These are phyloP conservation scores for Araneus ventricosus DNA, from an alignment of 1,140 invertebrate genomes.

Conservation along the genomic window DNA sequence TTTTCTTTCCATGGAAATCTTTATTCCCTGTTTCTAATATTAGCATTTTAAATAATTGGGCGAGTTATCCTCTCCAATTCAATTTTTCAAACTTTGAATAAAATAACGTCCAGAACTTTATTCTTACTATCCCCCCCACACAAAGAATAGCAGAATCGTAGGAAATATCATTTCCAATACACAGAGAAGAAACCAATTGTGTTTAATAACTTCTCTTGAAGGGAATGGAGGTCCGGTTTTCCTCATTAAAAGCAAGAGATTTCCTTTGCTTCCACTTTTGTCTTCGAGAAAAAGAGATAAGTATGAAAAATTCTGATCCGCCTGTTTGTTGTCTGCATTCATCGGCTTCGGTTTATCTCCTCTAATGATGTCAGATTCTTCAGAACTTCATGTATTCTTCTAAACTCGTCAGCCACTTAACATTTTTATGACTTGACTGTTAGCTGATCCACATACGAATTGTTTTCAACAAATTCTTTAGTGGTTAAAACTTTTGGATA, in stretches of 20 bases:
- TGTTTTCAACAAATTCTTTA: neutral
- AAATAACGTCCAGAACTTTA: neutral
- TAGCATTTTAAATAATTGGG: too few relatives aligned
- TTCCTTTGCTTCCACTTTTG: neutral
- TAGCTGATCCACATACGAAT: neutral
- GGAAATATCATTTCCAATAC: constrained; percentile 12
- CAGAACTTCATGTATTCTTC: constrained; percentile 2
- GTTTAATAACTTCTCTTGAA: constrained; percentile 5
- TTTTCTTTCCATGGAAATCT: too few relatives aligned
- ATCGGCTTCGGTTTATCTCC: constrained; percentile 14
- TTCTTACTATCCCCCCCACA: neutral
- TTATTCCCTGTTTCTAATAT: too few relatives aligned
- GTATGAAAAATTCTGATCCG: constrained; percentile 33
- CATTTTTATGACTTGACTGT: neutral
- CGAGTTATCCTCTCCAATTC: neutral
- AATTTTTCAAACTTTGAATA: neutral
- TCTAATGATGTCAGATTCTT: constrained; percentile 36
- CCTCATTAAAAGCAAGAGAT: neutral
- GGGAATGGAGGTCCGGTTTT: neutral
- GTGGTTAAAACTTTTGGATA: neutral
- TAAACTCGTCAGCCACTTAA: constrained; percentile 7
- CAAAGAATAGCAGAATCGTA: neutral
- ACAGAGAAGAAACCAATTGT: neutral
- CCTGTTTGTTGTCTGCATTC: constrained; percentile 49
- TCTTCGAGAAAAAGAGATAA: neutral